A percentile compares a stretch with the other conserved stretches of the same genome.
These are phyloP conservation scores for Phodopus roborovskii DNA, from an alignment of 2,113 vertebrate species.

Conservation along the genomic window DNA sequence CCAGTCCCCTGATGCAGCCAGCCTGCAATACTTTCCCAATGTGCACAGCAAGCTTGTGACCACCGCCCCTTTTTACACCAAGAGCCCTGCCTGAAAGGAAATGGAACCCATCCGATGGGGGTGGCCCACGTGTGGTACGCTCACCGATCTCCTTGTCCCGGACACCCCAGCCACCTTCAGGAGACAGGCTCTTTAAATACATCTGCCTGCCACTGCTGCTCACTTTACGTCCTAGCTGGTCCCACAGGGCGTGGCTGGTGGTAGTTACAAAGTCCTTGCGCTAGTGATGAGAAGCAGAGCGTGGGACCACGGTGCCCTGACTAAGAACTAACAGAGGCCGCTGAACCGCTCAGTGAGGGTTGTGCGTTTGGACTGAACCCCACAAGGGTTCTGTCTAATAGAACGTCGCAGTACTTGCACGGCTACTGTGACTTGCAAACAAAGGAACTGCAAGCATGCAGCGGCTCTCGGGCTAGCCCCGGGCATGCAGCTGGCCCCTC, in stretches of 20 bases:
- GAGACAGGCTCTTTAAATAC: neutral
- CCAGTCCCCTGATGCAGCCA: neutral
- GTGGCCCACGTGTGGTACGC: neutral
- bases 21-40: neutral
- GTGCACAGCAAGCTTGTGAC: neutral
- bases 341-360: neutral
- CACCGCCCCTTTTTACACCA: neutral
- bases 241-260: fast-evolving
- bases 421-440: neutral
- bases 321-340: neutral
- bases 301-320: neutral
- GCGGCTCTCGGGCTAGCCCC: neutral
- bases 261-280: neutral
- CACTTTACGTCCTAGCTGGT: neutral
- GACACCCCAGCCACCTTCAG: neutral
- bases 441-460: neutral
- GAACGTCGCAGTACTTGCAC: neutral
- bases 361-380: fast-evolving
- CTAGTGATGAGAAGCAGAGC: neutral
- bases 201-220: neutral
- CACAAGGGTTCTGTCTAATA: neutral
- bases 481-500: neutral
- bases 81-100: neutral
- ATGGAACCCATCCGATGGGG: neutral
- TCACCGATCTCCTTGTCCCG: neutral